Conservation (phyloP, 2,113 vertebrate species). For the Danionella cerebrum region DNA sequence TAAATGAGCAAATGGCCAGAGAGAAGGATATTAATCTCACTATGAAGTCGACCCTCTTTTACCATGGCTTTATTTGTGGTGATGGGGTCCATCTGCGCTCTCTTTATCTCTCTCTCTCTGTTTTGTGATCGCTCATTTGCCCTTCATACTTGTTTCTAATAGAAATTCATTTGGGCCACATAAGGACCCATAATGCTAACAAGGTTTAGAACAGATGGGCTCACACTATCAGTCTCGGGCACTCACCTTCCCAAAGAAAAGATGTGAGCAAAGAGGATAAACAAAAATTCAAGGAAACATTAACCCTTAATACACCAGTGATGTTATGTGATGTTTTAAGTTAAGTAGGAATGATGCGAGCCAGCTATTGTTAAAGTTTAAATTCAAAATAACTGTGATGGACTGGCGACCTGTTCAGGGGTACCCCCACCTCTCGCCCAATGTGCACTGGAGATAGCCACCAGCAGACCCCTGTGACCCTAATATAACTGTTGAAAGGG, state of each 20-base stretch:
- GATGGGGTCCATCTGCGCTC: slow-evolving; percentile 37
- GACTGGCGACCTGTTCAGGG: no score
- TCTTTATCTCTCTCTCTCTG: neutral
- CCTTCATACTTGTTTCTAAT: slow-evolving; percentile 26
- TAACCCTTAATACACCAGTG: no score
- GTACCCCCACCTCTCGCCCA: no score
- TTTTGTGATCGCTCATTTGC: slow-evolving; percentile 36
- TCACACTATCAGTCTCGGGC: slow-evolving; percentile 16
- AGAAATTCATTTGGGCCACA: slow-evolving; percentile 29
- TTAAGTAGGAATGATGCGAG: no score
- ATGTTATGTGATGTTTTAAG: no score
- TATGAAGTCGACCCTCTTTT: slow-evolving; percentile 5
- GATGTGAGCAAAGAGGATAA: neutral
- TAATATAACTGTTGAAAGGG: no score
- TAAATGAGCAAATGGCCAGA: no score
- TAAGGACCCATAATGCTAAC: slow-evolving; percentile 39
- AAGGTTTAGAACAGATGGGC: slow-evolving; percentile 35
- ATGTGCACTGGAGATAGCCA: no score
- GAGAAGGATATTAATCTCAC: slow-evolving; percentile 1
- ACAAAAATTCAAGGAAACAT: neutral
- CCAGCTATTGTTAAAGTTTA: no score
- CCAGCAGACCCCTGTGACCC: no score
- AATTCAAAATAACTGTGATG: no score
- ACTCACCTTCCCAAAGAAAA: slow-evolving; percentile 9
- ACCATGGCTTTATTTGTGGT: slow-evolving; percentile 20